Evolutionary conservation across 2,113 vertebrate genomes (phyloP).

Genomic region (Lipotes vexillifer): DNA sequence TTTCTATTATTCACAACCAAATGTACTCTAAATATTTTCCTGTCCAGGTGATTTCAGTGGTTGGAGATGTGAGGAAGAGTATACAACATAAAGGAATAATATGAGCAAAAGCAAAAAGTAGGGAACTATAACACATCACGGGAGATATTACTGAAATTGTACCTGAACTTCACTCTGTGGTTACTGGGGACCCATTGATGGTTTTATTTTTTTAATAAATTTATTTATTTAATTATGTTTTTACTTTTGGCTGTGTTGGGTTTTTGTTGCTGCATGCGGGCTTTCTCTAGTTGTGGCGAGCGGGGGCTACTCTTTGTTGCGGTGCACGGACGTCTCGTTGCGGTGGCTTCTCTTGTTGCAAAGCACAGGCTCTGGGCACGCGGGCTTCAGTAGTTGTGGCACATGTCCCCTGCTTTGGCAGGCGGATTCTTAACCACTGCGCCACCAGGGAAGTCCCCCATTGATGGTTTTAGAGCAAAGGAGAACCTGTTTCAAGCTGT

Average conservation of each 20-base stretch:
- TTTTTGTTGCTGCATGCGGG: too few species aligned
- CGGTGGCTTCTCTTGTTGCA: too few species aligned
- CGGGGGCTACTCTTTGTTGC: too few species aligned
- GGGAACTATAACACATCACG: background rate
- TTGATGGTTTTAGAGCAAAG: background rate
- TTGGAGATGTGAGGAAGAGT: background rate
- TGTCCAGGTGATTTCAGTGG: background rate
- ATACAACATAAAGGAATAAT: background rate
- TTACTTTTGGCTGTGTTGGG: too few species aligned
- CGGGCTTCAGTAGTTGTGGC: too few species aligned
- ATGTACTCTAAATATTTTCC: background rate
- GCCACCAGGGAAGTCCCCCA: too few species aligned
- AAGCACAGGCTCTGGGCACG: too few species aligned
- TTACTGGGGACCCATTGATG: fast-evolving
- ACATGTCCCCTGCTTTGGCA: too few species aligned
- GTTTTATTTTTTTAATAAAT: background rate
- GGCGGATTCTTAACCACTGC: too few species aligned
- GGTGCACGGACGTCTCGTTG: too few species aligned
- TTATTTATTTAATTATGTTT: too few species aligned
- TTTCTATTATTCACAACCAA: background rate
- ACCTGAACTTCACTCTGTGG: background rate
- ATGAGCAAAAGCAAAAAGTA: background rate
- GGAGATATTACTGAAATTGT: background rate
- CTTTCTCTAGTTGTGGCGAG: too few species aligned
- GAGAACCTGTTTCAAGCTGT: background rate